A percentile compares a stretch with the other conserved stretches of the same genome.
Evolutionary conservation across 2,797 vertebrate species (phyloP).

Genomic region (Molothrus aeneus): DNA sequence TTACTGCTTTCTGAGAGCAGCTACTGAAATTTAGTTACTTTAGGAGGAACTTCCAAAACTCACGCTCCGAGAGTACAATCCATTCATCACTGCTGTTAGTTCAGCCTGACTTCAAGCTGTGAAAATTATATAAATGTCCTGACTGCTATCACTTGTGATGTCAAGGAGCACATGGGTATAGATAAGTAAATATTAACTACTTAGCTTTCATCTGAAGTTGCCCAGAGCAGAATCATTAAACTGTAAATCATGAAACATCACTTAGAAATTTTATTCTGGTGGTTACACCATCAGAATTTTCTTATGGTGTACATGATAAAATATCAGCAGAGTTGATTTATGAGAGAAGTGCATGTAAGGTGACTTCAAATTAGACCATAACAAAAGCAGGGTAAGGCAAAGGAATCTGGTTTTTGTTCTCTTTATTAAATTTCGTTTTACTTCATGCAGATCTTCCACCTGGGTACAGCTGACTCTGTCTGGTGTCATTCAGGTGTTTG

Average conservation of each 20-base stretch:
- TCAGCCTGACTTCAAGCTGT: background rate
- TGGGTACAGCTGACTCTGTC: background rate
- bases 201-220: background rate
- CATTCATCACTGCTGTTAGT: background rate
- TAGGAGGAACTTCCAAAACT: background rate
- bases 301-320: background rate
- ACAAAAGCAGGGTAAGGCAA: background rate
- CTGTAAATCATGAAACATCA: background rate
- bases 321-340: background rate
- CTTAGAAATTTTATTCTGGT: background rate
- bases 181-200: background rate
- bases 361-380: background rate
- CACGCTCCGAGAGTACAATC: fast-evolving
- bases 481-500: background rate
- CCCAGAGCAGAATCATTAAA: background rate
- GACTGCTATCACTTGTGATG: fast-evolving
- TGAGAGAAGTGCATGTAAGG: background rate
- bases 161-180: background rate
- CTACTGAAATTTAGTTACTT: background rate
- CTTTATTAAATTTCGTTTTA: background rate
- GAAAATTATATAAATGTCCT: background rate
- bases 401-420: background rate
- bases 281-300: background rate
- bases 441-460: background rate
- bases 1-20: background rate